A percentile compares a stretch with the other conserved stretches of the same genome.
Evolutionary conservation across 1,140 invertebrate genomes (phyloP).

Genomic region (Oedothorax gibbosus): DNA sequence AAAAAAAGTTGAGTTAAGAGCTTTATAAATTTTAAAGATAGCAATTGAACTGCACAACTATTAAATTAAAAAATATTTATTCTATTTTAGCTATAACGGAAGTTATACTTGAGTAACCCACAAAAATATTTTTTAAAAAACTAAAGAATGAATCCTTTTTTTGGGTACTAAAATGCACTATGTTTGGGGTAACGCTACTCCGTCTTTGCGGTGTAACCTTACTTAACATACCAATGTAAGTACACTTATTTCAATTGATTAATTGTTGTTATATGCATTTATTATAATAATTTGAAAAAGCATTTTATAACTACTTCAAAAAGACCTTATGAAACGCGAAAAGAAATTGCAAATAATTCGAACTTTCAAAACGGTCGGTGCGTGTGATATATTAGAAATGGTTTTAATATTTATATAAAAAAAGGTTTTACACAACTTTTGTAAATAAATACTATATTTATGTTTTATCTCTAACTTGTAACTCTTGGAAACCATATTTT

Average conservation of each 20-base stretch:
- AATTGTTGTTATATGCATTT: too few species aligned
- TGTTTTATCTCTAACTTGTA: too few species aligned
- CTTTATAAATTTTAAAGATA: not conserved
- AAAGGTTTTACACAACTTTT: too few species aligned
- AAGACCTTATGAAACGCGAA: not conserved
- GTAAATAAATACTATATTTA: too few species aligned
- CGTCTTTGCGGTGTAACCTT: not conserved
- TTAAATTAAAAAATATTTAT: not conserved
- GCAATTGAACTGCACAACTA: not conserved
- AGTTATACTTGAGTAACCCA: not conserved
- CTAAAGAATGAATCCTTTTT: not conserved
- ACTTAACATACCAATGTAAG: not conserved
- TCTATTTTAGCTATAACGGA: not conserved
- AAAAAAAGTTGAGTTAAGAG: not conserved
- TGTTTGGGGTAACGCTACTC: not conserved
- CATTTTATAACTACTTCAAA: not conserved
- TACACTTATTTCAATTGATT: not conserved
- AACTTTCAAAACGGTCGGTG: too few species aligned
- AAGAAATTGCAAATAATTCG: too few species aligned
- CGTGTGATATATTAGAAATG: too few species aligned
- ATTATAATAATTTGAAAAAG: too few species aligned
- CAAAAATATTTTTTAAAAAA: not conserved
- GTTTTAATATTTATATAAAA: too few species aligned
- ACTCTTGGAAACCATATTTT: too few species aligned
- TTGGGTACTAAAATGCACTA: not conserved